Percentiles rank a stretch among this genome's conserved stretches.
These are phyloP conservation scores for Dendrolimus kikuchii DNA, from an alignment of 1,140 invertebrate species.

Conservation along the genomic window DNA sequence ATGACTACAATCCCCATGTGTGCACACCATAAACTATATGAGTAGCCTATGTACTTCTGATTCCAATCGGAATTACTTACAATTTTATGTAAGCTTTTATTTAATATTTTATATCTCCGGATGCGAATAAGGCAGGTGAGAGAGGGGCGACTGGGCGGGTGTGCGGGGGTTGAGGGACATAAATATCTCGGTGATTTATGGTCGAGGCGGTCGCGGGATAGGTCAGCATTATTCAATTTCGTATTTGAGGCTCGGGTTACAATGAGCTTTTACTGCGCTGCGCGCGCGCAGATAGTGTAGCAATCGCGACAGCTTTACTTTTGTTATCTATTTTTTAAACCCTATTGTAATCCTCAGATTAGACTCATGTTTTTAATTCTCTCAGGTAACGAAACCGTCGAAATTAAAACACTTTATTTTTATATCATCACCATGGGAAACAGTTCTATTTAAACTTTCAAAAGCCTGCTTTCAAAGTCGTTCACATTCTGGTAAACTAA, in stretches of 20 bases:
- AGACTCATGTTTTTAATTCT: conserved; percentile 33
- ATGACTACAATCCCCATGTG: too few species aligned
- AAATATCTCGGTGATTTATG: conserved; percentile 72
- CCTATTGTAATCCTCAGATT: conserved; percentile 44
- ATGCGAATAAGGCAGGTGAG: conserved; percentile 42
- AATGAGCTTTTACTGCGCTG: conserved; percentile 66
- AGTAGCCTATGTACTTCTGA: conserved; percentile 35
- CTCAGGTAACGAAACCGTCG: conserved; percentile 21
- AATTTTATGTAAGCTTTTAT: conserved; percentile 68
- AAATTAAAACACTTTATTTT: conserved; percentile 5
- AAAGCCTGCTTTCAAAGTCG: conserved; percentile 5
- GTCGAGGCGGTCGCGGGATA: conserved; percentile 67
- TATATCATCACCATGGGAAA: too few species aligned
- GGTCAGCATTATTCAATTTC: conserved; percentile 72
- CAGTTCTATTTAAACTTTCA: conserved; percentile 6
- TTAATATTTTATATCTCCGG: conserved; percentile 64
- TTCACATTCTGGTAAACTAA: conserved; percentile 18
- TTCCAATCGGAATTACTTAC: conserved; percentile 65
- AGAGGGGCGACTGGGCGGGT: conserved; percentile 27
- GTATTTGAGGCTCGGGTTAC: conserved; percentile 69
- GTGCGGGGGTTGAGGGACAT: conserved; percentile 58
- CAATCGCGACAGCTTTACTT: conserved; percentile 36
- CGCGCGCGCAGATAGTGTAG: conserved; percentile 58
- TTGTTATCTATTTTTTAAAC: conserved; percentile 51
- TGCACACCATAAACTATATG: too few species aligned